Evolutionary conservation across 1,140 invertebrate species (phyloP).

Genomic region (Anastrepha ludens): DNA sequence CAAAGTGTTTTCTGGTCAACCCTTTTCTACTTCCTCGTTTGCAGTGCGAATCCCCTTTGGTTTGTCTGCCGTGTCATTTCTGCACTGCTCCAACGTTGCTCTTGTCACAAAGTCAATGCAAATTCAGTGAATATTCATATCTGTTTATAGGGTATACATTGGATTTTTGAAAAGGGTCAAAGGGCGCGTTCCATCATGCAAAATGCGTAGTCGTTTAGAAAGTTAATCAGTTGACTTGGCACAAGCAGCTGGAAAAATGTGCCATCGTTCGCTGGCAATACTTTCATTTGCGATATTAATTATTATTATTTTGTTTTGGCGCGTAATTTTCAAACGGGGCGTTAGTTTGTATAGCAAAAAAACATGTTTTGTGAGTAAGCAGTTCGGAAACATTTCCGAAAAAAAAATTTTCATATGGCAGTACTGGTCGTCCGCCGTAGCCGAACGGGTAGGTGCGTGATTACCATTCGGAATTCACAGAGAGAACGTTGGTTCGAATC

Average conservation of each 20-base stretch:
- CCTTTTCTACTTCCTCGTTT: neutral
- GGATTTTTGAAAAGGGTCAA: neutral
- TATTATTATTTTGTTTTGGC: too few species aligned
- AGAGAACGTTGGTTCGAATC: too few species aligned
- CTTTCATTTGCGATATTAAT: neutral
- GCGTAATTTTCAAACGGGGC: too few species aligned
- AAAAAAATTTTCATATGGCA: too few species aligned
- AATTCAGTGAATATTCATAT: conserved; percentile 17
- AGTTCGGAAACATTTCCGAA: too few species aligned
- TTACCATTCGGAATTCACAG: too few species aligned
- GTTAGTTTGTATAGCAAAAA: too few species aligned
- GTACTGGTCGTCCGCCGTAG: too few species aligned
- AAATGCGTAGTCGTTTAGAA: neutral
- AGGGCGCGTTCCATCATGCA: neutral
- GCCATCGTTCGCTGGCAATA: neutral
- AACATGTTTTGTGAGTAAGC: too few species aligned
- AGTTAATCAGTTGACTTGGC: neutral
- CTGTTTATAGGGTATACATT: neutral
- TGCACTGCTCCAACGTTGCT: neutral
- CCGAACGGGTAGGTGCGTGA: too few species aligned
- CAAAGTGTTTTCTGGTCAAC: conserved; percentile 34
- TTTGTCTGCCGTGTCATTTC: neutral
- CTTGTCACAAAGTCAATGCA: neutral
- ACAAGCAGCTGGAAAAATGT: neutral
- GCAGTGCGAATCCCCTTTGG: neutral